These are phyloP conservation scores for Halcyon senegalensis DNA, from an alignment of 2,113 vertebrate species.

Conservation along the genomic window DNA sequence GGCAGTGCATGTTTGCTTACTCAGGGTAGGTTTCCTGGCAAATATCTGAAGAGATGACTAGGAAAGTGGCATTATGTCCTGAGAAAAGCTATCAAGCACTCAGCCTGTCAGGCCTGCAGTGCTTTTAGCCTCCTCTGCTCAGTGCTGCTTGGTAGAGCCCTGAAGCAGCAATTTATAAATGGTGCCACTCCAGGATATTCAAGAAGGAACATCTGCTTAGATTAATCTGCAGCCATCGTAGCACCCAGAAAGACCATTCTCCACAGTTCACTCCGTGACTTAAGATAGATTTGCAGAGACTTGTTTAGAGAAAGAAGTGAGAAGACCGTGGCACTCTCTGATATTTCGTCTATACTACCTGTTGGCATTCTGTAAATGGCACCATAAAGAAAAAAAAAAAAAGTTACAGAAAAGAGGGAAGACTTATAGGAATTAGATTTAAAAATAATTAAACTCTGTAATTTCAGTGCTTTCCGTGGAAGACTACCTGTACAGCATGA, in stretches of 20 bases:
- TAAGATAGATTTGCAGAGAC: not conserved
- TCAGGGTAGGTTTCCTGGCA: not conserved
- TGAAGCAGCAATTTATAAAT: not conserved
- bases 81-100: not conserved
- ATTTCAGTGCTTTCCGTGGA: not conserved
- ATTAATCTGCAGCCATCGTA: not conserved
- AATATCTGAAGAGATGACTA: not conserved
- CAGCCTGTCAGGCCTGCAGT: not conserved
- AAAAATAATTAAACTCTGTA: not conserved
- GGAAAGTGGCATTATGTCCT: not conserved
- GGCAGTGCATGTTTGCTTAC: fast-evolving
- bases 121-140: not conserved
- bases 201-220: not conserved
- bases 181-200: not conserved
- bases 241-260: not conserved
- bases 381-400: not conserved
- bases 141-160: not conserved
- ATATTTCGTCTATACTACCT: not conserved
- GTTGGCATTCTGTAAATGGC: not conserved
- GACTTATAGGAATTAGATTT: not conserved
- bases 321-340: not conserved
- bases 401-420: not conserved
- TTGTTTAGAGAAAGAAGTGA: not conserved
- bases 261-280: not conserved
- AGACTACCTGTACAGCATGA: not conserved